A percentile compares a stretch with the other conserved stretches of the same genome.
Evolutionary conservation across 2,113 vertebrate species (phyloP).

Genomic region (Lampris megalopsis): DNA sequence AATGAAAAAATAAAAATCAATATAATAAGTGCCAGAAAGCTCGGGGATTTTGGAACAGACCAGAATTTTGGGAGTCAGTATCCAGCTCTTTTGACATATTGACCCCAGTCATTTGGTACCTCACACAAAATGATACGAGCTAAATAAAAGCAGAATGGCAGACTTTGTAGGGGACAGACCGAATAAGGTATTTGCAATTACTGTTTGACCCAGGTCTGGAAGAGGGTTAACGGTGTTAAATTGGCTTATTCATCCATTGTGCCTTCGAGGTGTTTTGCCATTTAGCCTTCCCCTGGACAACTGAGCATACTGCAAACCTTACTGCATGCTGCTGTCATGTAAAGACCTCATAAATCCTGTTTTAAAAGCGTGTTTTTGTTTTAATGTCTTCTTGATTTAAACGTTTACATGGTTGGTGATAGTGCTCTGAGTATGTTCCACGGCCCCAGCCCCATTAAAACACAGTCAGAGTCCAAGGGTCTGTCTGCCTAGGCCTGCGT

Average conservation of each 20-base stretch:
- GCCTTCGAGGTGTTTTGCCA: conserved; percentile 69
- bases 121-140: neutral
- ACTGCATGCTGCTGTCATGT: conserved; percentile 38
- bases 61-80: no score
- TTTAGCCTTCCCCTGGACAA: conserved; percentile 53
- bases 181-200: no score
- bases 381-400: conserved; percentile 13
- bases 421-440: conserved; percentile 38
- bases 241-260: conserved; percentile 62
- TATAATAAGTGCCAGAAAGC: neutral
- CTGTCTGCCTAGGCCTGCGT: neutral
- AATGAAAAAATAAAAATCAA: neutral
- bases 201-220: conserved; percentile 21
- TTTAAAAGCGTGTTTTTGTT: conserved; percentile 15
- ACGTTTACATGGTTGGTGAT: neutral
- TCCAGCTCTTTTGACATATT: neutral
- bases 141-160: no score
- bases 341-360: conserved; percentile 19
- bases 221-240: conserved; percentile 40
- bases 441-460: no score
- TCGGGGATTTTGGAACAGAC: neutral
- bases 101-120: neutral
- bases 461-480: neutral
- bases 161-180: no score
- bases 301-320: conserved; percentile 22